These are phyloP conservation scores for Eulithis testata DNA, from an alignment of 2,888 invertebrate species.

Conservation along the genomic window DNA sequence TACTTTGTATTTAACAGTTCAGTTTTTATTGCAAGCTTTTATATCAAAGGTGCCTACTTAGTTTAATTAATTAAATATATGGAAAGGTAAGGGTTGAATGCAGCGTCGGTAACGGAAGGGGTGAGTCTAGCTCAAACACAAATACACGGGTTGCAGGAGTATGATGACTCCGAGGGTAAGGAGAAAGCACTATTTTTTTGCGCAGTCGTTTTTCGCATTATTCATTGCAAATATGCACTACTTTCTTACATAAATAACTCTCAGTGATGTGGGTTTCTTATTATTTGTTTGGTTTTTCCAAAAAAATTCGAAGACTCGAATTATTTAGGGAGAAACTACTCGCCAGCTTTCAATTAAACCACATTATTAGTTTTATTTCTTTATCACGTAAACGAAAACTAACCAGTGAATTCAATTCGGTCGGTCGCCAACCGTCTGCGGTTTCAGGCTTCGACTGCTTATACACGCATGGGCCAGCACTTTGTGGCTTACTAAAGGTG, in stretches of 20 bases:
- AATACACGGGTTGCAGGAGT: conserved; percentile 41
- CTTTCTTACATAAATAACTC: not conserved
- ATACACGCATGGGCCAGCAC: not conserved
- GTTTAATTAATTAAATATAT: conserved; percentile 10
- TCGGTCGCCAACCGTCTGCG: conserved; percentile 7
- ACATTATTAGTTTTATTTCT: not conserved
- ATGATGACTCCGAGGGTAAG: conserved; percentile 21
- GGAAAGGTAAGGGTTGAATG: conserved; percentile 21
- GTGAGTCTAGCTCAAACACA: conserved; percentile 41
- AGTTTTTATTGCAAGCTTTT: not conserved
- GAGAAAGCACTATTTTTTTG: not conserved
- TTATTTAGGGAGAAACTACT: too few species aligned
- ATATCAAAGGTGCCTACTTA: not conserved
- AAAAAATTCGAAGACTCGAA: too few species aligned
- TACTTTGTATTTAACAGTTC: not conserved
- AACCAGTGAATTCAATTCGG: conserved; percentile 7
- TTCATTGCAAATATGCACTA: not conserved
- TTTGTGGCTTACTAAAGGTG: not conserved
- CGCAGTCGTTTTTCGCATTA: not conserved
- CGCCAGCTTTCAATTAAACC: not conserved
- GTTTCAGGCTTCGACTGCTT: not conserved
- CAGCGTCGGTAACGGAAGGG: conserved; percentile 24
- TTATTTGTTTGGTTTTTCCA: too few species aligned
- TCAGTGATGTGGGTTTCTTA: too few species aligned
- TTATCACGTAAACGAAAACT: not conserved